Evolutionary conservation across 2,888 invertebrate species (phyloP).

Genomic region (Branchellion lobata): DNA sequence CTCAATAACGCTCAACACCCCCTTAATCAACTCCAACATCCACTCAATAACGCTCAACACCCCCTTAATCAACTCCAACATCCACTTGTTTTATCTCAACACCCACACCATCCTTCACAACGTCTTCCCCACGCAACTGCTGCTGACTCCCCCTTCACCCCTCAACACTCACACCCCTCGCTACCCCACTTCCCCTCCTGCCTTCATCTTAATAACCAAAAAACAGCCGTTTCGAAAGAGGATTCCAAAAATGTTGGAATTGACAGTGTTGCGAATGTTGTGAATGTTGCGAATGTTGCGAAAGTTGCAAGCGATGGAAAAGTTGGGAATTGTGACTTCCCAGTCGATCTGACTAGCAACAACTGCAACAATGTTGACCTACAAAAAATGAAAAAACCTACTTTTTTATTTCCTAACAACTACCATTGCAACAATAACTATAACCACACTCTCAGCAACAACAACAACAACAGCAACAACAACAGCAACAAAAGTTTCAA

Average conservation of each 20-base stretch:
- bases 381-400: too few relatives aligned
- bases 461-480: not conserved
- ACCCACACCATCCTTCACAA: not conserved
- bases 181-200: too few relatives aligned
- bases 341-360: constrained; percentile 1
- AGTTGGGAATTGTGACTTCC: not conserved
- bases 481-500: too few relatives aligned
- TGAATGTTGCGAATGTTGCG: too few relatives aligned
- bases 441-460: not conserved
- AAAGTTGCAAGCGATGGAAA: too few relatives aligned
- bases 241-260: not conserved
- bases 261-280: not conserved
- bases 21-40: not conserved
- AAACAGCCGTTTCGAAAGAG: too few relatives aligned
- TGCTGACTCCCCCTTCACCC: too few relatives aligned
- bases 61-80: not conserved
- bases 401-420: too few relatives aligned
- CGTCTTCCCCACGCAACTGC: too few relatives aligned
- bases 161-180: too few relatives aligned
- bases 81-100: not conserved
- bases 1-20: not conserved
- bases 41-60: not conserved
- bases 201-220: too few relatives aligned
- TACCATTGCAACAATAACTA: not conserved
- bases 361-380: too few relatives aligned